Evolutionary conservation across 2,797 vertebrate species (phyloP).

Genomic region (Scomberomorus guttatus): DNA sequence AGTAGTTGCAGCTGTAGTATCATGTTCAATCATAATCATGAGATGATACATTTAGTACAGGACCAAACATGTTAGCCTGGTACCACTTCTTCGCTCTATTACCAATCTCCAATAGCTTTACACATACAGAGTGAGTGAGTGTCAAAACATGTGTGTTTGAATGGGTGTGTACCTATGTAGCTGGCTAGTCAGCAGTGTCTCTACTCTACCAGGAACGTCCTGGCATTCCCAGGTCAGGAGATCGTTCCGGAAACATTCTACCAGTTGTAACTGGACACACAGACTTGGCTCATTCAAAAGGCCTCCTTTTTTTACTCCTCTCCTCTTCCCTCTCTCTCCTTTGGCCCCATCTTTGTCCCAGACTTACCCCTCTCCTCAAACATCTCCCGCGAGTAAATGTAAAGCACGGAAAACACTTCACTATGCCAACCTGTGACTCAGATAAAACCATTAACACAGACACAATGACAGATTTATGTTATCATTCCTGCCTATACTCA

Average conservation of each 20-base stretch:
- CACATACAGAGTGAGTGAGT: not conserved
- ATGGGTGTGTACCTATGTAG: slow-evolving; percentile 19
- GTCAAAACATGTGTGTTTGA: not conserved
- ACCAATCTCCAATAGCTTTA: not conserved
- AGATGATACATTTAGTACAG: not conserved
- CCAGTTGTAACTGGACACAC: slow-evolving; percentile 77
- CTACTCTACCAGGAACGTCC: slow-evolving; percentile 58
- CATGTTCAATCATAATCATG: not conserved
- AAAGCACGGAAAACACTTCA: not conserved
- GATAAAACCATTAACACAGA: slow-evolving; percentile 14
- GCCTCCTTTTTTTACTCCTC: slow-evolving; percentile 44
- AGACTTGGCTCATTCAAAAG: slow-evolving; percentile 57
- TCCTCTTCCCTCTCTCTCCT: slow-evolving; percentile 8
- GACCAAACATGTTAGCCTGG: not conserved
- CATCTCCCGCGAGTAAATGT: not conserved
- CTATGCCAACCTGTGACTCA: slow-evolving; percentile 19
- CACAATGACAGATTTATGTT: slow-evolving; percentile 25
- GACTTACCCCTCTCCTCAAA: slow-evolving; percentile 12
- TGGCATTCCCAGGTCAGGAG: slow-evolving; percentile 72
- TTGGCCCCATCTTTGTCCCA: slow-evolving; percentile 1
- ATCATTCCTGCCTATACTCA: slow-evolving; percentile 1
- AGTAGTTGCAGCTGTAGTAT: not conserved
- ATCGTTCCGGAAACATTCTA: slow-evolving; percentile 79
- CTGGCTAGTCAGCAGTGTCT: slow-evolving; percentile 25
- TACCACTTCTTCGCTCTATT: not conserved